Evolutionary conservation across 2,888 invertebrate species (phyloP), one percentile per base, ranked within the genome.

Genomic region (Papilio protenor): DNA sequence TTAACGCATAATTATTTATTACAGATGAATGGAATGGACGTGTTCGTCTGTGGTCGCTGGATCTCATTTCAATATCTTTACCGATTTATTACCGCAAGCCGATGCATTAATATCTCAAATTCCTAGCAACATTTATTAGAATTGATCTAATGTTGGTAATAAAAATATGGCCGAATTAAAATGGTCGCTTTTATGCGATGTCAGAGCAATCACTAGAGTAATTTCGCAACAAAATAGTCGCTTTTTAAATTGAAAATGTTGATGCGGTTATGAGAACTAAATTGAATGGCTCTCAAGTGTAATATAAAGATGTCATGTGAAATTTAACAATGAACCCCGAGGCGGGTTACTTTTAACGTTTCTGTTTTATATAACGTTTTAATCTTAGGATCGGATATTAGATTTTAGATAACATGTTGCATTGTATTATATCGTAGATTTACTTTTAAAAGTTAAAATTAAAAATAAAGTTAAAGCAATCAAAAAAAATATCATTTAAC

Each of bases 31-130:
- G 69, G 40, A 77, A 70, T 59, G 40, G 70, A 73, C 66, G 77
- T 77, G 77, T 77, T 70, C 59, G 77, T 23, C 61, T 77, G 77
- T 40, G 77, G 74, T 77, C 49, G 40, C 57, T 40, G 74, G 57
- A 16, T 74, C 40, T 49, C 8, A 23, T 74, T 52, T 33, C 70
- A 69, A 70, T 72, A 73, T 45, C 66, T 57, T 66, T 55, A 73
- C 57, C 52, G 57, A 74, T 77, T 74, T 77, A 66, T 69, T 33
- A 70, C 61, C 52, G 57, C 70, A 74, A 77, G 57, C 70, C 23
- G 77, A 21, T 18, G 71, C n/a, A 57, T 18, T 77, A 52, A 70
- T 61, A 61, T 77, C 59, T 61, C 57, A 77, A 77, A 74, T 70
- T 45, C 40, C 40, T 40, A 6, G n/a, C 40, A 69, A 69, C 16